Evolutionary conservation across 1,140 invertebrate species (phyloP).

Genomic region (Stratiolaelaps scimitus): DNA sequence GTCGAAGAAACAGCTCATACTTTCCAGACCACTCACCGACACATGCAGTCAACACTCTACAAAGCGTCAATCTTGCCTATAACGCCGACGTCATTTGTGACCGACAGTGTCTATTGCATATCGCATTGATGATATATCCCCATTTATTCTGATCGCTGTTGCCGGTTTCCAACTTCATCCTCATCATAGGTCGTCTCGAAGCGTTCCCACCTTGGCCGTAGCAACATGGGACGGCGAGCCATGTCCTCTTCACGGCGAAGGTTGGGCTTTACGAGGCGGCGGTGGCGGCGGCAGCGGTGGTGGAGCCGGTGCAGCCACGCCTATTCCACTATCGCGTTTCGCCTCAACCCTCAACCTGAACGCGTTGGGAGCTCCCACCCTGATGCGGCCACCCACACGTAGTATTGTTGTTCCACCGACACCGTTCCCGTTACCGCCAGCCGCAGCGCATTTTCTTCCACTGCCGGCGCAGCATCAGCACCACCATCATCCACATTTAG

Average conservation of each 20-base stretch:
- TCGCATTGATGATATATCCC: too few relatives aligned
- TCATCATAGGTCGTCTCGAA: neutral
- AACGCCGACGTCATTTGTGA: too few relatives aligned
- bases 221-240: slow-evolving; percentile 22
- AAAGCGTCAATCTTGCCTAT: too few relatives aligned
- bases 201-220: slow-evolving; percentile 11
- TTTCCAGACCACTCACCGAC: neutral
- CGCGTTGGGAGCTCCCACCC: too few relatives aligned
- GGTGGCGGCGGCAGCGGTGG: too few relatives aligned
- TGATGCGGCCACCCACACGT: neutral
- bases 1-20: neutral
- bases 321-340: neutral
- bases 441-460: slow-evolving; percentile 3
- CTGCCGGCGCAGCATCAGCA: too few relatives aligned
- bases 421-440: neutral
- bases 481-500: neutral
- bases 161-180: neutral
- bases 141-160: too few relatives aligned
- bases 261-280: too few relatives aligned
- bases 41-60: neutral
- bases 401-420: slow-evolving; percentile 3
- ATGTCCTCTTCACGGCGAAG: slow-evolving; percentile 22
- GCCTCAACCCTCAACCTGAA: slow-evolving; percentile 5
- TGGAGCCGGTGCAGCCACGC: neutral
- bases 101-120: too few relatives aligned